These are phyloP conservation scores for Spodoptera littoralis DNA, from an alignment of 2,888 invertebrate species.

Conservation along the genomic window DNA sequence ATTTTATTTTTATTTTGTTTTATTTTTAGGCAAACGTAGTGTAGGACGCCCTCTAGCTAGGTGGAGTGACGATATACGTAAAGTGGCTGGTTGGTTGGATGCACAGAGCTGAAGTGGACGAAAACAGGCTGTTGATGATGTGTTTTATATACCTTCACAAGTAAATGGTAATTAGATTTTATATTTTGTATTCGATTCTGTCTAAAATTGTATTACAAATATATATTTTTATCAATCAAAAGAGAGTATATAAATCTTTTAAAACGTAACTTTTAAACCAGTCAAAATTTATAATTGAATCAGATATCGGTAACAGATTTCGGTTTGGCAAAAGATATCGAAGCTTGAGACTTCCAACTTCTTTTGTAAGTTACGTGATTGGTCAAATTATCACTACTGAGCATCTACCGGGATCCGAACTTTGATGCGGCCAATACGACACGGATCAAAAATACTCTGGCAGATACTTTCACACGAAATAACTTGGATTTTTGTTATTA, in stretches of 20 bases:
- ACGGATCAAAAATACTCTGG: constrained; percentile 54
- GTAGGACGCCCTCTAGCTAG: too few relatives aligned
- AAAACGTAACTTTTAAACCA: constrained; percentile 13
- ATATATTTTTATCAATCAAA: too few relatives aligned
- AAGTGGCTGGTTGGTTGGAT: too few relatives aligned
- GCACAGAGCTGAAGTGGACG: too few relatives aligned
- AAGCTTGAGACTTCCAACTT: constrained; percentile 5
- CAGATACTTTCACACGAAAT: constrained; percentile 1
- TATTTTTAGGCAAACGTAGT: too few relatives aligned
- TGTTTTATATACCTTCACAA: too few relatives aligned
- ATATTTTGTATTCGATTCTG: too few relatives aligned
- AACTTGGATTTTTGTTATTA: neutral
- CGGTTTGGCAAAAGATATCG: constrained; percentile 24
- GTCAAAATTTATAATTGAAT: constrained; percentile 31
- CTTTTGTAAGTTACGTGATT: constrained; percentile 56
- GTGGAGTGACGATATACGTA: too few relatives aligned
- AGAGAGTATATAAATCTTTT: neutral
- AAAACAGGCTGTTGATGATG: too few relatives aligned
- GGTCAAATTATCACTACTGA: constrained; percentile 68
- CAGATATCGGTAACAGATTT: constrained; percentile 16
- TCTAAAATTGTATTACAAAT: too few relatives aligned
- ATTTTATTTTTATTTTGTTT: too few relatives aligned
- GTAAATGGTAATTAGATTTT: too few relatives aligned
- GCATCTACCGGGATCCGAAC: constrained; percentile 21
- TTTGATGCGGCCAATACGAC: constrained; percentile 63